These are phyloP conservation scores for Coptodon bakossiorum DNA, from an alignment of 2,113 vertebrate species.

Conservation along the genomic window DNA sequence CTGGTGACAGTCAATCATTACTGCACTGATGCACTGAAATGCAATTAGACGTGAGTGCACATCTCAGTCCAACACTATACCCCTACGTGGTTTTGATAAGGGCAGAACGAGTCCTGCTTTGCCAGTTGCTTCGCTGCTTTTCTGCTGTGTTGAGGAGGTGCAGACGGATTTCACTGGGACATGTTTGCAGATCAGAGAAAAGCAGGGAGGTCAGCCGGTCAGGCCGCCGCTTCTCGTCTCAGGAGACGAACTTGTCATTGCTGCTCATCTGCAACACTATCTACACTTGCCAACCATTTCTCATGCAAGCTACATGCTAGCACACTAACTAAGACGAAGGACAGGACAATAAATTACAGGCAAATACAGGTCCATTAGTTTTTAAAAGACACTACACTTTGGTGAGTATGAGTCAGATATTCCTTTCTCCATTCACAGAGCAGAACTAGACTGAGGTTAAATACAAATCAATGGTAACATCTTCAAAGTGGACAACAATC, in stretches of 20 bases:
- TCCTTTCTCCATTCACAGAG: constrained; percentile 19
- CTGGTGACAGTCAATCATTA: constrained; percentile 27
- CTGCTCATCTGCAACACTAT: constrained; percentile 32
- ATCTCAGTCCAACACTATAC: not conserved
- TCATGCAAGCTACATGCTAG: constrained; percentile 74
- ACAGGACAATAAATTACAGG: constrained; percentile 64
- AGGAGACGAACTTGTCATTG: constrained; percentile 1
- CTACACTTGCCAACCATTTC: constrained; percentile 57
- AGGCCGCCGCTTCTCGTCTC: not conserved
- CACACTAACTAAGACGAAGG: constrained; percentile 61
- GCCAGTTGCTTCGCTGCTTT: not conserved
- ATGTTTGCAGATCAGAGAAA: constrained; percentile 59
- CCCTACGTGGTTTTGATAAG: not conserved
- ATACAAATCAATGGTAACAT: constrained; percentile 22
- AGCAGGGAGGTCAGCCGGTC: not conserved
- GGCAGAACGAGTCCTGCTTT: not conserved
- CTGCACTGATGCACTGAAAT: constrained; percentile 9
- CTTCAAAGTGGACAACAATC: not conserved
- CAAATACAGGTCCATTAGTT: constrained; percentile 64
- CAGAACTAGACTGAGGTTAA: constrained; percentile 25
- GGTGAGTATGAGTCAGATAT: constrained; percentile 40
- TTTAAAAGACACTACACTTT: constrained; percentile 50
- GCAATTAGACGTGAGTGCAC: not conserved
- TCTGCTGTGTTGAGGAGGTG: not conserved
- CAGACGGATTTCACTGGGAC: not conserved